These are phyloP conservation scores for Dromaius novaehollandiae DNA, from an alignment of 2,113 vertebrate species.

Conservation along the genomic window DNA sequence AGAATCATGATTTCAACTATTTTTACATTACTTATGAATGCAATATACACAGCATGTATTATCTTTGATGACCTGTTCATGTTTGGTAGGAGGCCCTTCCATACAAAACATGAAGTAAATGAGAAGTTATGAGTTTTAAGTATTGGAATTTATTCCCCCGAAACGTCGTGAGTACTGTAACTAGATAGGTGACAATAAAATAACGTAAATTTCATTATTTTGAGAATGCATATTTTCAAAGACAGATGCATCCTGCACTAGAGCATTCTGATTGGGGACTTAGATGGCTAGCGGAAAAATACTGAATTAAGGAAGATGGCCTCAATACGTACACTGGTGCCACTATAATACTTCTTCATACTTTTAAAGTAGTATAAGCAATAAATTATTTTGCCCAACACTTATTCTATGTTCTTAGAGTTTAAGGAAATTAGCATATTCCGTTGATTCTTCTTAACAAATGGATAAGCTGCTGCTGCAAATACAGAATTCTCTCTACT, in stretches of 20 bases:
- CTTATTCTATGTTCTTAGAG: not conserved
- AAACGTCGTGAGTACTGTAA: not conserved
- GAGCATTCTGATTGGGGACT: not conserved
- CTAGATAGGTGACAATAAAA: not conserved
- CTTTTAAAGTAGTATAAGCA: not conserved
- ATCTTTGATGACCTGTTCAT: not conserved
- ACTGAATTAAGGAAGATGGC: not conserved
- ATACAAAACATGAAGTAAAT: not conserved
- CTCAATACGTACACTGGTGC: rapidly evolving
- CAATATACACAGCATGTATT: not conserved
- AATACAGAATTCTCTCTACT: not conserved
- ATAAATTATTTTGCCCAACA: not conserved
- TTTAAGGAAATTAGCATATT: not conserved
- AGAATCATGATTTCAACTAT: not conserved
- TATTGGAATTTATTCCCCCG: not conserved
- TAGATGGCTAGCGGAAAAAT: not conserved
- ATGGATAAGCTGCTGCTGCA: not conserved
- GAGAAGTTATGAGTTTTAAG: not conserved
- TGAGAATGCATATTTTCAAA: not conserved
- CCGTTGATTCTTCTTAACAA: not conserved
- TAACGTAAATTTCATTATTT: not conserved
- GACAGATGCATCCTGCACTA: not conserved
- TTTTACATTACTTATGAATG: not conserved
- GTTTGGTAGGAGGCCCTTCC: not conserved
- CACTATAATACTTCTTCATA: rapidly evolving